Base-by-base conservation (phyloP, 2,888 invertebrate genomes). In the Brachyopa scutellaris region DNA sequence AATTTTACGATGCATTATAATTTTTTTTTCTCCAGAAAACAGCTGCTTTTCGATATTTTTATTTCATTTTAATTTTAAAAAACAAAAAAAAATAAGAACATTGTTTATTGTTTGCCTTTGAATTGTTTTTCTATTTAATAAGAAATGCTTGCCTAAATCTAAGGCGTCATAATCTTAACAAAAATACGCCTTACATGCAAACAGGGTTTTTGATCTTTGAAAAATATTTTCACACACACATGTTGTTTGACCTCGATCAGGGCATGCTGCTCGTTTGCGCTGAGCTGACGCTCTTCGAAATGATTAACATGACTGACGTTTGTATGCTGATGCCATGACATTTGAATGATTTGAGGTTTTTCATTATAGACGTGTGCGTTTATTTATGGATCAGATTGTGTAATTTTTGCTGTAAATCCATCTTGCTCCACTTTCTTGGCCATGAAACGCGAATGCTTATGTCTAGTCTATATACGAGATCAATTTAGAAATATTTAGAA, bases 61-160 rank as follows among this genome's bases (percentile, higher is more conserved):
- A n/a, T n/a, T n/a, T n/a, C n/a, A 42, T 38, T 17, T 11, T 5
- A 26, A 13, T 21, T 36, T 55, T n/a, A 21, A 21, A 53, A 53
- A n/a, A n/a, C n/a, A 21, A 11, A 33, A 19, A 8, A 11, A 53
- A 38, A 38, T 13, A 3, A 1, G 9, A 23, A 26, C 15, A 9
- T 2, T 42, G 42, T 61, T 61, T 45, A 21, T 21, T 61, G 19
- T 31, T 42, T n/a, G 11, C 8, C 4, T 45, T 19, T 13, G 29
- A 42, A 45, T 61, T 45, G 59, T 61, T 45, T 42, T 42, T 31
- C 6, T 9, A 31, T 31, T 45, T 61, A 31, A 61, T 45, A 8
- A 4, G 13, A 42, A 21, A 13, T 9, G 2, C 5, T 29, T 29
- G 26, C n/a, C 19, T 11, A 31, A 1, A 19, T 59, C 7, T 31